Conservation (phyloP, 37 sponge, comb jelly and placozoan species). For the Aplysina aerophoba region DNA sequence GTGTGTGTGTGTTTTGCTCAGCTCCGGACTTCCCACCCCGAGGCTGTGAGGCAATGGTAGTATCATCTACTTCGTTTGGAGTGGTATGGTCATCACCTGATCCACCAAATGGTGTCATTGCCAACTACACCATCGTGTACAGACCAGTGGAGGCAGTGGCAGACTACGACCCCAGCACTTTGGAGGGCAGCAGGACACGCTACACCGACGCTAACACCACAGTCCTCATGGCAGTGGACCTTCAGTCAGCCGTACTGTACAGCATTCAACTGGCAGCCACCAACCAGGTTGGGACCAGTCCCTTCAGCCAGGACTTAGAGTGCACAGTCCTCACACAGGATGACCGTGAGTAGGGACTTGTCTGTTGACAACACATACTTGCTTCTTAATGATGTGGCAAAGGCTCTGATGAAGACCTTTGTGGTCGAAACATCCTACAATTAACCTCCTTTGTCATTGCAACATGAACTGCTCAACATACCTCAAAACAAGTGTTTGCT, state of each 20-base stretch:
- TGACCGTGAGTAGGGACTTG: too few species aligned
- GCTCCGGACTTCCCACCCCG: constrained; percentile 43
- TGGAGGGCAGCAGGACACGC: not conserved
- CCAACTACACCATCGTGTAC: constrained; percentile 38
- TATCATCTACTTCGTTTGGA: constrained; percentile 22
- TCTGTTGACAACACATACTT: too few species aligned
- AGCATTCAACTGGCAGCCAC: constrained; percentile 20
- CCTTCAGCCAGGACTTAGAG: too few species aligned
- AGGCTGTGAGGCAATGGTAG: not conserved
- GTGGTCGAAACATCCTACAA: too few species aligned
- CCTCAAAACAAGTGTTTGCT: too few species aligned
- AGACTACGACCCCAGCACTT: not conserved
- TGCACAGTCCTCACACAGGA: too few species aligned
- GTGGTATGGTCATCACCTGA: constrained; percentile 31
- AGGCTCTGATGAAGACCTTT: too few species aligned
- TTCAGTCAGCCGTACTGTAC: constrained; percentile 36
- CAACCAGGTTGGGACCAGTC: constrained; percentile 21
- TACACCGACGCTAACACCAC: constrained; percentile 23
- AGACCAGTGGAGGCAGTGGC: constrained; percentile 17
- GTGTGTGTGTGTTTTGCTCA: not conserved
- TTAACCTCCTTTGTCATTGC: too few species aligned
- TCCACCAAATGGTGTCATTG: constrained; percentile 43
- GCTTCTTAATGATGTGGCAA: too few species aligned
- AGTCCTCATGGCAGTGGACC: not conserved
- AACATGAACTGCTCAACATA: too few species aligned